Base-by-base conservation (phyloP, 2,797 vertebrate genomes). In the Chelonia mydas region DNA sequence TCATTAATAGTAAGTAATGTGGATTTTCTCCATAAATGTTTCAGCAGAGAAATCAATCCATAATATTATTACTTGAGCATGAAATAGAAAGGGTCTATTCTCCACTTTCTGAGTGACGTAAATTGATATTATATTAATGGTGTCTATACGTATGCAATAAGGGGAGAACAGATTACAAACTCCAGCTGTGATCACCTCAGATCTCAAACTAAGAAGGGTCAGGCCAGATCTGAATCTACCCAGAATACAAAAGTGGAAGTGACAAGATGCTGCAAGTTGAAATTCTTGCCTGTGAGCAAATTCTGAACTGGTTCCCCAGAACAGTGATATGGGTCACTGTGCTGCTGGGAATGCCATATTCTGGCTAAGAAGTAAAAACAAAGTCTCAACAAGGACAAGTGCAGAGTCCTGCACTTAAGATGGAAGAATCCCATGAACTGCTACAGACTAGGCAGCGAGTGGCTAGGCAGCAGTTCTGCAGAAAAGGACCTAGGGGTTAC, bases 1-100 rank as follows among this genome's bases (percentile, higher is more conserved):
- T 95, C 59, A 87, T 94, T 97, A 94, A 90, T 84, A 93, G n/a
- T 77, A 78, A 87, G 91, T 83, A 49, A 85, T 81, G 47, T 95
- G 80, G 61, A 90, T 94, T 96, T 96, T 93, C 41, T 96, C 53
- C 47, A 93, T 94, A 92, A 96, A 96, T 96, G 93, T 97, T 96
- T 96, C 77, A 96, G 84, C 77, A 95, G 15, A 94, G 28, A 92
- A 91, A 49, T 94, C 57, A 93, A 94, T 96, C 90, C 61, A 83
- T 89, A 93, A 72, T 77, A 65, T 57, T 97, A 95, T 86, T 90
- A 83, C 92, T 80, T 92, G 81, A 93, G 95, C 50, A 80, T 65
- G 81, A 94, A 96, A 79, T 81, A 86, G 84, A 89, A 96, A 89
- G 1, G 51, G 53, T 57, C 85, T 88, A 31, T 83, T 96, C 94